Conservation (phyloP, 2,113 vertebrate genomes). For the Ornithorhynchus anatinus region DNA sequence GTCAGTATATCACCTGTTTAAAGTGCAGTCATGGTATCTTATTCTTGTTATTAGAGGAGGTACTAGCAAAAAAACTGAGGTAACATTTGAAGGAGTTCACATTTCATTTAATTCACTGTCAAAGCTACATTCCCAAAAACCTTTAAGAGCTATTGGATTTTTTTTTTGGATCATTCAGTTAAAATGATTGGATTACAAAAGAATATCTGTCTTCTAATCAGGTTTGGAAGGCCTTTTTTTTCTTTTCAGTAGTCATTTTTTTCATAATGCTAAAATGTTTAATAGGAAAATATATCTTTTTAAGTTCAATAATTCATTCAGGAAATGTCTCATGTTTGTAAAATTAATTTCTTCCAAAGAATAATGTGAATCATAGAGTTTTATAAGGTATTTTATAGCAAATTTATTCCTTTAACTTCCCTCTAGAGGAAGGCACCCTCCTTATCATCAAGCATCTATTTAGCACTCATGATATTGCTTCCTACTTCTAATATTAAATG, state of each 20-base stretch:
- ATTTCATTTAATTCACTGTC: constrained; percentile 18
- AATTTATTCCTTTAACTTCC: too few relatives aligned
- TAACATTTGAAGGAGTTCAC: constrained; percentile 6
- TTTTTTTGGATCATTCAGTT: constrained; percentile 24
- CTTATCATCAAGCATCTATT: constrained; percentile 12
- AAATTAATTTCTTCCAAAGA: constrained; percentile 6
- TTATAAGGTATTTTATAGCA: constrained; percentile 27
- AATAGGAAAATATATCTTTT: constrained; percentile 14
- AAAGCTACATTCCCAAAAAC: constrained; percentile 31
- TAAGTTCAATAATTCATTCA: constrained; percentile 10
- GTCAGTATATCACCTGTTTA: constrained; percentile 8
- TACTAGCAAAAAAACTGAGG: constrained; percentile 19
- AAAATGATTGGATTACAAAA: constrained; percentile 27
- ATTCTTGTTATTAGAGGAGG: constrained; percentile 4
- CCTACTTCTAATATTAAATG: too few relatives aligned
- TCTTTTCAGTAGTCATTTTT: too few relatives aligned
- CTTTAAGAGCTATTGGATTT: constrained; percentile 18
- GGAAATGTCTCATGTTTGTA: not conserved
- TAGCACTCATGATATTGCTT: not conserved
- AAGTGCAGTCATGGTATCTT: constrained; percentile 16
- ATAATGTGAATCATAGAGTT: constrained; percentile 17
- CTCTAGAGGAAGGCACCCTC: too few relatives aligned
- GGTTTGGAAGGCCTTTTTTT: too few relatives aligned
- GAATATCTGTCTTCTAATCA: constrained; percentile 12
- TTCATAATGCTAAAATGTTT: constrained; percentile 13